These are phyloP conservation scores for Muscicapa comitata DNA, from an alignment of 2,797 vertebrate genomes.

Conservation along the genomic window DNA sequence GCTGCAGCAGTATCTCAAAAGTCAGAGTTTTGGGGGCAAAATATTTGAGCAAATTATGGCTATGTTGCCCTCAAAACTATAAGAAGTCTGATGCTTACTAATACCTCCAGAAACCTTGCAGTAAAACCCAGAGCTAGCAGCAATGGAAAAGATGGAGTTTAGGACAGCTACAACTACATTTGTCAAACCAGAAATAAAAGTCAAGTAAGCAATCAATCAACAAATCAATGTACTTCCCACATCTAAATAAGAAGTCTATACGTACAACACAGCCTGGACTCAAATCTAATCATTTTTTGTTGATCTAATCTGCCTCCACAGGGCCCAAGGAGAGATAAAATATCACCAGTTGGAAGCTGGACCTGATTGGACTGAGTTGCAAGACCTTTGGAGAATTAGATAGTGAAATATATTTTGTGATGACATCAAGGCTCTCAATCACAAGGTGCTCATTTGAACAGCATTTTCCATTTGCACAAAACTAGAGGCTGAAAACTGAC, in stretches of 20 bases:
- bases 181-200: background rate
- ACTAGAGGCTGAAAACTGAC: background rate
- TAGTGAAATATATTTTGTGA: background rate
- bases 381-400: background rate
- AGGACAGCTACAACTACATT: background rate
- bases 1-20: background rate
- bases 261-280: background rate
- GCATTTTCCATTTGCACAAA: background rate
- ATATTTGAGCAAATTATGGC: background rate
- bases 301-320: background rate
- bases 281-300: background rate
- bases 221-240: rapidly evolving
- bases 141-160: background rate
- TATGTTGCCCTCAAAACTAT: background rate
- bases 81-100: background rate
- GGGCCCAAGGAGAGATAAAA: background rate
- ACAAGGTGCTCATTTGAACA: background rate
- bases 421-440: background rate
- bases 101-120: background rate
- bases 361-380: rapidly evolving
- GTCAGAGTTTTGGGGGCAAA: background rate
- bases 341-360: background rate
- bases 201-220: background rate
- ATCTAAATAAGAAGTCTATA: background rate
- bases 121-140: background rate